Percentiles rank a stretch among this genome's conserved stretches.
Conservation (phyloP, 2,797 vertebrate genomes). For the Petrocephalus schoutedeni region DNA sequence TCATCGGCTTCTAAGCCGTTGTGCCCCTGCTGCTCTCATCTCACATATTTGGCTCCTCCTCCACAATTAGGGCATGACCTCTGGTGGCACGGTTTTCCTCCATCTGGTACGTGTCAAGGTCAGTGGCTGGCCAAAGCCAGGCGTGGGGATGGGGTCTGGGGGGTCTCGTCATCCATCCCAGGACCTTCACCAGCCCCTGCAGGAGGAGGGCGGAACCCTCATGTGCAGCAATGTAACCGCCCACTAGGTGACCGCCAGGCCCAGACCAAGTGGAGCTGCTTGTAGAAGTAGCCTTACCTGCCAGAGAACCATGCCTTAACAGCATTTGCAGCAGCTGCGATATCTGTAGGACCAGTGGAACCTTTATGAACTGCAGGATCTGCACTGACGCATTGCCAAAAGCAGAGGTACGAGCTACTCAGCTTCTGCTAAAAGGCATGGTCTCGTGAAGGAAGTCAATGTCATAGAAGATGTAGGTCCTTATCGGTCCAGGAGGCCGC, state of each 20-base stretch:
- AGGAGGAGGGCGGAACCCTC: not conserved
- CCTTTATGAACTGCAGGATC: not conserved
- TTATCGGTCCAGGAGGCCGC: not conserved
- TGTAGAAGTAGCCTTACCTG: not conserved
- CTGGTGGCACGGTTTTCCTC: constrained; percentile 3
- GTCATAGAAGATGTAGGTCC: not conserved
- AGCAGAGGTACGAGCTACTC: not conserved
- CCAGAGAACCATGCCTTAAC: not conserved
- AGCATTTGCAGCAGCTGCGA: not conserved
- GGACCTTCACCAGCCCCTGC: not conserved
- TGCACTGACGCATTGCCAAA: not conserved
- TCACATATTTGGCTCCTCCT: not conserved
- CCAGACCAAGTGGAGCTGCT: not conserved
- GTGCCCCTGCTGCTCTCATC: not conserved
- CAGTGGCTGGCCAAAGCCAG: not conserved
- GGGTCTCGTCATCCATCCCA: not conserved
- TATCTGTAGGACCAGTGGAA: not conserved
- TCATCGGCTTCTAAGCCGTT: not conserved
- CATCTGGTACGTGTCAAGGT: constrained; percentile 8
- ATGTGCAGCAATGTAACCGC: not conserved
- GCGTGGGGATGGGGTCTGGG: not conserved
- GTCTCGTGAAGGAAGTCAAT: not conserved
- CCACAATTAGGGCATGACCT: not conserved
- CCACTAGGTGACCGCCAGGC: not conserved
- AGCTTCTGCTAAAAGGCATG: not conserved